Percentiles rank a stretch among this genome's conserved stretches.
phyloP scores from a whole-genome alignment of 2,113 vertebrate genomes.

The Dipodomys stephensi region DNA sequence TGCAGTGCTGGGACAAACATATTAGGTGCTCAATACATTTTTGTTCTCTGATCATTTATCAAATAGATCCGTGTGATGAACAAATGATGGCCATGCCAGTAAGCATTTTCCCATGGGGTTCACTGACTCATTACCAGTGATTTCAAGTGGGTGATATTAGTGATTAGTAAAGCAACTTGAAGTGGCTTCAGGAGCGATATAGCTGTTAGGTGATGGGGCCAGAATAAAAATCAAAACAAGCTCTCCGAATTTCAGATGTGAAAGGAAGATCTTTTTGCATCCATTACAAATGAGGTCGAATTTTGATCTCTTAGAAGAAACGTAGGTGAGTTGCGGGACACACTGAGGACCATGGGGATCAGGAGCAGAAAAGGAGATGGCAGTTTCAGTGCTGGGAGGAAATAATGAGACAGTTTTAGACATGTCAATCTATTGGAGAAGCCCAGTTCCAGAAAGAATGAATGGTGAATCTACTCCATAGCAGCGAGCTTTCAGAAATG shows the following conservation, averaged over 20 bases:
- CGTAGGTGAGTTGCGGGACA: not conserved
- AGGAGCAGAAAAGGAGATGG: conserved; percentile 5
- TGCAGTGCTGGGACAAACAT: not conserved
- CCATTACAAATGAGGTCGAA: not conserved
- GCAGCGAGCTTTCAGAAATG: conserved; percentile 49
- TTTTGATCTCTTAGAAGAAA: not conserved
- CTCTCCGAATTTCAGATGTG: not conserved
- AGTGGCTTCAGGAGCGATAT: not conserved
- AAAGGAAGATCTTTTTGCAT: not conserved
- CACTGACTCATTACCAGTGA: not conserved
- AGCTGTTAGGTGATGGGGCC: not conserved
- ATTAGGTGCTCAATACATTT: not conserved
- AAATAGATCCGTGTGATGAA: not conserved
- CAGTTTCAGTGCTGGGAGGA: not conserved
- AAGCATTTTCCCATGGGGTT: not conserved
- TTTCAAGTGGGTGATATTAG: not conserved
- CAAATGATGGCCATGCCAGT: not conserved
- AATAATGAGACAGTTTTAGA: conserved; percentile 30
- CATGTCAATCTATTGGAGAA: conserved; percentile 33
- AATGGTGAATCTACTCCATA: conserved; percentile 9
- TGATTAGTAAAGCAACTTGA: conserved; percentile 22
- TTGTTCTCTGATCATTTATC: not conserved
- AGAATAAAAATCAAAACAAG: conserved; percentile 42
- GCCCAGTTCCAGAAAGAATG: not conserved
- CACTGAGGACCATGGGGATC: not conserved